phyloP scores from a whole-genome alignment of 2,888 invertebrate species.

The Alloplasta piceator region DNA sequence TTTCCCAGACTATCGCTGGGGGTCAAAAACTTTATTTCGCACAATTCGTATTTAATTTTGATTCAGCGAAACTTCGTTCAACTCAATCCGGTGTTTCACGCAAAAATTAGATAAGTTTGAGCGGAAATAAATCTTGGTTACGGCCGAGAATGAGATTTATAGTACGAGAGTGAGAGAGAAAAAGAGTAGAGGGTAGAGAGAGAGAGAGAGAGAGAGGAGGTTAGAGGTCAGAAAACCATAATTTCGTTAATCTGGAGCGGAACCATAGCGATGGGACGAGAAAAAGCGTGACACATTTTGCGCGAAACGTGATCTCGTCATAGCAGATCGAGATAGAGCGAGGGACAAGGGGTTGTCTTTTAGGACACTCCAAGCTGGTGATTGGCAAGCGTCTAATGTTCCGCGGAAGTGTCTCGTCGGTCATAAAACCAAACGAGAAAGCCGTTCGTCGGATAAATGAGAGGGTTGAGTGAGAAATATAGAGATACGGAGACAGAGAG shows the following conservation, averaged over 20 bases:
- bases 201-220: background rate
- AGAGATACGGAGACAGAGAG: constrained; percentile 4
- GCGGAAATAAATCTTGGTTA: background rate
- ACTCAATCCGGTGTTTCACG: background rate
- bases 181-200: background rate
- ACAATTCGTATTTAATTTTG: background rate
- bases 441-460: constrained; percentile 45
- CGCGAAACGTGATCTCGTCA: constrained; percentile 56
- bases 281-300: constrained; percentile 15
- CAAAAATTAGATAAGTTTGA: background rate
- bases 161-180: background rate
- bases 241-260: constrained; percentile 26
- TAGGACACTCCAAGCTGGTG: constrained; percentile 52
- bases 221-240: constrained; percentile 4
- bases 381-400: constrained; percentile 67
- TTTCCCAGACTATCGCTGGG: background rate
- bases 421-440: constrained; percentile 67
- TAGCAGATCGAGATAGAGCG: constrained; percentile 28
- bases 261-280: background rate
- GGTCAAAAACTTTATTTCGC: background rate
- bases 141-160: background rate
- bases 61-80: background rate
- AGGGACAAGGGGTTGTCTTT: constrained; percentile 38
- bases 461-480: constrained; percentile 40
- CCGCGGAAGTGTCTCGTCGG: constrained; percentile 65